Conservation (phyloP, 2,888 invertebrate genomes). For the Cryptocephalus moraei region DNA sequence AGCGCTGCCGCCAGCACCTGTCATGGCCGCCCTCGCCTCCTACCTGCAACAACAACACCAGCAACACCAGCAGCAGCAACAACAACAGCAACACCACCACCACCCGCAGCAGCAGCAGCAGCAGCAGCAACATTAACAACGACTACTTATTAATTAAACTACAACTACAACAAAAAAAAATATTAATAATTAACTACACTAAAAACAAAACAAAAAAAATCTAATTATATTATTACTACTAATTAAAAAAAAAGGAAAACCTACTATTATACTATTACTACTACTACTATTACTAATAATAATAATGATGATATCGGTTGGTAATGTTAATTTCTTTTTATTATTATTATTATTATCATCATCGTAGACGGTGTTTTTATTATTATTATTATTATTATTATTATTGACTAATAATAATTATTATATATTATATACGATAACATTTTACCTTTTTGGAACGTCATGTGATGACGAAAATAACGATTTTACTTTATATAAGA, state of each 20-base stretch:
- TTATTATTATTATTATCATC: too few relatives aligned
- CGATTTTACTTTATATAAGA: not conserved
- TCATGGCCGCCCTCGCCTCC: conserved; percentile 52
- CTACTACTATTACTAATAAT: too few relatives aligned
- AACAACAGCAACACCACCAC: conserved; percentile 7
- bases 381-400: conserved; percentile 25
- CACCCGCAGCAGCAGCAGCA: not conserved
- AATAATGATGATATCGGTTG: too few relatives aligned
- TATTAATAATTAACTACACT: too few relatives aligned
- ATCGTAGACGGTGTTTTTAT: conserved; percentile 12
- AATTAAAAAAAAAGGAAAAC: too few relatives aligned
- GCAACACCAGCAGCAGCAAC: conserved; percentile 10
- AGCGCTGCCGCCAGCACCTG: conserved; percentile 73
- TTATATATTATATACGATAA: conserved; percentile 31
- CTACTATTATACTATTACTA: too few relatives aligned
- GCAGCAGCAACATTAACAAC: conserved; percentile 7
- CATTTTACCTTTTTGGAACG: conserved; percentile 33
- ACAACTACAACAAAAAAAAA: too few relatives aligned
- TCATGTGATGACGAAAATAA: conserved; percentile 38
- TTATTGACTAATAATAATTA: not conserved
- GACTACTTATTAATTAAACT: too few relatives aligned
- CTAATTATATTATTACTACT: too few relatives aligned
- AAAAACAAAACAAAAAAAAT: too few relatives aligned
- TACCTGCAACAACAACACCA: conserved; percentile 40
- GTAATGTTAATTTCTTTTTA: too few relatives aligned